Evolutionary conservation across 1,140 invertebrate species (phyloP), one percentile per base, ranked within the genome.

Genomic region (Laupala kohalensis): DNA sequence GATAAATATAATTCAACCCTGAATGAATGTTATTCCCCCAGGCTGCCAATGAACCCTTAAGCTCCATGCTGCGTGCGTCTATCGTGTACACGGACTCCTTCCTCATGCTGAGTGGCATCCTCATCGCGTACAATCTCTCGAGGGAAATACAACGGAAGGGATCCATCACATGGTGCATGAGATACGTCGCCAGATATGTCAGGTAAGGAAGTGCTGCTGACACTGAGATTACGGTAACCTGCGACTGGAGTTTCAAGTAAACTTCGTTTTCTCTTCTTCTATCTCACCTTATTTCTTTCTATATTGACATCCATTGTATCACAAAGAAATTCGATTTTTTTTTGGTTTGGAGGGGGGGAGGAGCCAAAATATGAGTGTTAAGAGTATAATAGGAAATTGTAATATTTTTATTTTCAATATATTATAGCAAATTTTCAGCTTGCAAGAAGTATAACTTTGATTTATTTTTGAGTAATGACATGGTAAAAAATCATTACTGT

Each of bases 51-150:
- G 81, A 82, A 72, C 83, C 85, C 0, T 73, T 85, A 9, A 87
- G 84, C 76, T 82, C 85, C 3, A 75, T 86, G 74, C 80, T 86
- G 62, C 82, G 88, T 73, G 82, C 83, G 28, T 86, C 87, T 0
- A 79, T 87, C 77, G 81, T 88, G 71, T 88, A 87, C 77, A 87
- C 86, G 5, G 88, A 89, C 76, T 82, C 85, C 62, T 86, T 89
- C 78, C 79, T 90, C 9, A 76, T 89, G 25, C 77, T 89, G 15
- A 89, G 88, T 73, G 88, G 87, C 0, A 81, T 87, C 5, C 77
- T 89, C n/a, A 83, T 84, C 1, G 83, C 87, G 5, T 85, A 87
- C 74, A 83, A 87, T 37, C 82, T 87, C 75, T 82, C 84, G 9
- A 79, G 78, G 70, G 84, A 86, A 71, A 79, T 84, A 67, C 77